Evolutionary conservation across 2,888 invertebrate species (phyloP).

Genomic region (Patella caerulea): DNA sequence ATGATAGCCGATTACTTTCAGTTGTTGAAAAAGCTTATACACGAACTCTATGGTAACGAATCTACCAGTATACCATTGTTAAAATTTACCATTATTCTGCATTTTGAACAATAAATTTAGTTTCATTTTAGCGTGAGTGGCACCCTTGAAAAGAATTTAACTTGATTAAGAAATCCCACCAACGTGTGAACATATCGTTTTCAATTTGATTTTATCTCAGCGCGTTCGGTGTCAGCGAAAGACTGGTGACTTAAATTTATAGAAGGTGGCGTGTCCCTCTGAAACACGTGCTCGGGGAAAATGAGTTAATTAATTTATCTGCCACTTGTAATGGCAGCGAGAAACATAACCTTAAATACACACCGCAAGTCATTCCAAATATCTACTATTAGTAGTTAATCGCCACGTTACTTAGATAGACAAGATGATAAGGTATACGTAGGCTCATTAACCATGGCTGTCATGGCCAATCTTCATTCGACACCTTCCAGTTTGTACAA

Average conservation of each 20-base stretch:
- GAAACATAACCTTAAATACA: background rate
- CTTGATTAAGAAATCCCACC: too few relatives aligned
- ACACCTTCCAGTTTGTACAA: conserved; percentile 11
- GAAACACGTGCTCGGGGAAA: background rate
- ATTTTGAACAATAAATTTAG: too few relatives aligned
- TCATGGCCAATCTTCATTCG: background rate
- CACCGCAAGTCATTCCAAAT: background rate
- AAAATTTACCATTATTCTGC: too few relatives aligned
- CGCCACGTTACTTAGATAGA: conserved; percentile 6
- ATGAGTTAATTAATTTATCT: conserved; percentile 9
- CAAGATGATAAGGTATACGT: background rate
- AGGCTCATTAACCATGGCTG: background rate
- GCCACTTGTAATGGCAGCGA: conserved; percentile 7
- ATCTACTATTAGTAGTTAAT: conserved; percentile 9
- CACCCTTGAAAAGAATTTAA: too few relatives aligned
- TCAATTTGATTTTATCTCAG: background rate
- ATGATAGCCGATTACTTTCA: too few relatives aligned
- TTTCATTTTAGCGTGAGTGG: too few relatives aligned
- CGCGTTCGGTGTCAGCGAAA: background rate
- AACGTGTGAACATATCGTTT: too few relatives aligned
- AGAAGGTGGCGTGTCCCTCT: background rate
- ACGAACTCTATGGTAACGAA: too few relatives aligned
- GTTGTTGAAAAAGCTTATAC: too few relatives aligned
- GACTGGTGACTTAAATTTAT: conserved; percentile 9
- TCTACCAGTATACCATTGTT: too few relatives aligned